A percentile compares a stretch with the other conserved stretches of the same genome.
These are phyloP conservation scores for Neolamprologus modestus DNA, from an alignment of 2,113 vertebrate genomes.

Conservation along the genomic window DNA sequence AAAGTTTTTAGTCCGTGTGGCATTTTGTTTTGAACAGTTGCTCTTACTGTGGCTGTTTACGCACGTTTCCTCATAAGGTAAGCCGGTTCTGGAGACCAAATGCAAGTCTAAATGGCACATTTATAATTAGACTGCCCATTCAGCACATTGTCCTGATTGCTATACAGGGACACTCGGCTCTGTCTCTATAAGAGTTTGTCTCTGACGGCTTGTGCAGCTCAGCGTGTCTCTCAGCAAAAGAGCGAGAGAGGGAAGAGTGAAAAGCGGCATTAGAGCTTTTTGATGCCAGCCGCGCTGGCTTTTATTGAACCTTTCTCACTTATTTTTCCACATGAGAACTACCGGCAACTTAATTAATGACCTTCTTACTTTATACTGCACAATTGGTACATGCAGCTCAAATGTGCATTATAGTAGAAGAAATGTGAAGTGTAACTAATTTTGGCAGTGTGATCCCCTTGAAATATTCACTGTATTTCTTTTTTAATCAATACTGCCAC, in stretches of 20 bases:
- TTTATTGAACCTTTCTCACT: slow-evolving; percentile 6
- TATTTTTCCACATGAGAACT: not conserved
- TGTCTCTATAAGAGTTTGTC: slow-evolving; percentile 74
- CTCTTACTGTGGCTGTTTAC: slow-evolving; percentile 63
- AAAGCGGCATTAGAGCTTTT: slow-evolving; percentile 22
- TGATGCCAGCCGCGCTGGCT: slow-evolving; percentile 27
- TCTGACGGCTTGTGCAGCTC: slow-evolving; percentile 47
- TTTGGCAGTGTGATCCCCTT: not conserved
- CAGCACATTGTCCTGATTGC: slow-evolving; percentile 95
- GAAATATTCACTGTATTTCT: not conserved
- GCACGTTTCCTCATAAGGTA: slow-evolving; percentile 99
- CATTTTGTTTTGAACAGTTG: slow-evolving; percentile 83
- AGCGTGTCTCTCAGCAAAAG: slow-evolving; percentile 57
- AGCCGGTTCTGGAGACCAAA: slow-evolving; percentile 87
- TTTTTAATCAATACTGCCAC: not conserved
- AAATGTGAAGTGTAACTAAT: not conserved
- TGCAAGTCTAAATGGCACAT: slow-evolving; percentile 95
- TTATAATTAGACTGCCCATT: slow-evolving; percentile 99
- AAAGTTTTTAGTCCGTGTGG: slow-evolving; percentile 68
- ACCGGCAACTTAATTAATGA: not conserved
- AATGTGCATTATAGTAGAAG: not conserved
- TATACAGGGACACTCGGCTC: slow-evolving; percentile 83
- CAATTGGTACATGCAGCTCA: not conserved
- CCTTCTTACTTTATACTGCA: not conserved
- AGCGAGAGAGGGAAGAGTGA: slow-evolving; percentile 12